These are phyloP conservation scores for Ophthalmolycus amberensis DNA, from an alignment of 2,113 vertebrate genomes.

Conservation along the genomic window DNA sequence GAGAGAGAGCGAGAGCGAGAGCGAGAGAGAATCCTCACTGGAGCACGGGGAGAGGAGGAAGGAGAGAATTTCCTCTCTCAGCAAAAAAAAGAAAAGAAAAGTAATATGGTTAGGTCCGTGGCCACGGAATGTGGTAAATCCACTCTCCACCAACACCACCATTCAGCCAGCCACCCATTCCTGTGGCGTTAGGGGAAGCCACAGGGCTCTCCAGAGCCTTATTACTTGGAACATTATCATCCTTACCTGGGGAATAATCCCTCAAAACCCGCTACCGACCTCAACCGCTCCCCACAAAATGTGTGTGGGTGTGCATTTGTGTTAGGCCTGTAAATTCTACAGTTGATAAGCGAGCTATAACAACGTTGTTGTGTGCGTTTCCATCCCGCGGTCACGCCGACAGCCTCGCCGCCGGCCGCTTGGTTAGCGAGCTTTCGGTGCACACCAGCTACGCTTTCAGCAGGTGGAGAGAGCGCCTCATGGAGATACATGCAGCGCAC, in stretches of 20 bases:
- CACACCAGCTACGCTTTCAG: slow-evolving; percentile 37
- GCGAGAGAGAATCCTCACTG: slow-evolving; percentile 40
- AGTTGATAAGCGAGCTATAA: slow-evolving; percentile 56
- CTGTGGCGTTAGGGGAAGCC: slow-evolving; percentile 55
- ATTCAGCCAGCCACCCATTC: slow-evolving; percentile 52
- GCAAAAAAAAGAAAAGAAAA: slow-evolving; percentile 14
- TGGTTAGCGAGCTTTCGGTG: slow-evolving; percentile 29
- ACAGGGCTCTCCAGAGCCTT: slow-evolving; percentile 42
- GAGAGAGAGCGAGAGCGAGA: slow-evolving; percentile 14
- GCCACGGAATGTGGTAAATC: slow-evolving; percentile 56
- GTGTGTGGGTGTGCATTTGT: slow-evolving; percentile 26
- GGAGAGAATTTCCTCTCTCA: slow-evolving; percentile 21
- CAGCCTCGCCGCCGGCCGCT: slow-evolving; percentile 16
- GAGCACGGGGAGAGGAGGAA: slow-evolving; percentile 6
- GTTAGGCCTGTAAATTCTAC: slow-evolving; percentile 68
- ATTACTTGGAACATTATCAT: slow-evolving; percentile 61
- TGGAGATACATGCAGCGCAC: slow-evolving; percentile 20
- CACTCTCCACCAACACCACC: slow-evolving; percentile 34
- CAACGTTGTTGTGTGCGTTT: slow-evolving; percentile 27
- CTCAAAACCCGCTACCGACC: slow-evolving; percentile 38
- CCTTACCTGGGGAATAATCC: slow-evolving; percentile 50
- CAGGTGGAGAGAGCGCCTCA: slow-evolving; percentile 36
- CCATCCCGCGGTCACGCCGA: slow-evolving; percentile 7
- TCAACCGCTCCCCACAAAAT: slow-evolving; percentile 26
- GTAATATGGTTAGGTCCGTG: slow-evolving; percentile 28